Evolutionary conservation across 2,888 invertebrate genomes (phyloP).

Genomic region (Caenorhabditis sp.): DNA sequence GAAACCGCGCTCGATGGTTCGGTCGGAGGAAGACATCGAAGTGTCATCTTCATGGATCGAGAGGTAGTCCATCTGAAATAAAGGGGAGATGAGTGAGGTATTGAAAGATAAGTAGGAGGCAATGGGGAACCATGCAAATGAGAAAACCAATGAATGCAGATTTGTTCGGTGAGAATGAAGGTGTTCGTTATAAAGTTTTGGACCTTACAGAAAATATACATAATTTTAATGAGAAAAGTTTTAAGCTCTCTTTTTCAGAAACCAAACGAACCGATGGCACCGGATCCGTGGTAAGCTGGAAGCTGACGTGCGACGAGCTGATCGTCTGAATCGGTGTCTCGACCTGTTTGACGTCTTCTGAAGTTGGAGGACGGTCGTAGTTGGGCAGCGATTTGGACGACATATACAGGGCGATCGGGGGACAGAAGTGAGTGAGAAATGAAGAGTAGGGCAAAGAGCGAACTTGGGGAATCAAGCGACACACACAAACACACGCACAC

Average conservation of each 20-base stretch:
- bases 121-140: conserved; percentile 9
- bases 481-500: conserved; percentile 4
- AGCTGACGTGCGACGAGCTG: conserved; percentile 61
- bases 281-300: conserved; percentile 39
- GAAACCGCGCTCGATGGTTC: conserved; percentile 68
- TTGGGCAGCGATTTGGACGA: conserved; percentile 65
- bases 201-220: too few relatives aligned
- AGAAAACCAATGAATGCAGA: background rate
- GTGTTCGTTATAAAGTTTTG: too few relatives aligned
- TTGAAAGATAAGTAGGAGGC: background rate
- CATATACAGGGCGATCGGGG: conserved; percentile 33
- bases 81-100: background rate
- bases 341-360: conserved; percentile 26
- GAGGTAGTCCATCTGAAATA: conserved; percentile 75
- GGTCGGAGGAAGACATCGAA: conserved; percentile 67
- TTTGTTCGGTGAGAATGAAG: too few relatives aligned
- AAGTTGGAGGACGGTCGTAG: conserved; percentile 41
- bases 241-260: too few relatives aligned
- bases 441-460: conserved; percentile 18
- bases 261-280: conserved; percentile 44
- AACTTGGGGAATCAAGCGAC: conserved; percentile 15
- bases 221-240: too few relatives aligned
- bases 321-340: conserved; percentile 55
- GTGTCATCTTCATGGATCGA: conserved; percentile 74
- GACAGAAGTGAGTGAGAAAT: background rate